Evolutionary conservation across 2,113 vertebrate species (phyloP).

Genomic region (Syrrhaptes paradoxus): DNA sequence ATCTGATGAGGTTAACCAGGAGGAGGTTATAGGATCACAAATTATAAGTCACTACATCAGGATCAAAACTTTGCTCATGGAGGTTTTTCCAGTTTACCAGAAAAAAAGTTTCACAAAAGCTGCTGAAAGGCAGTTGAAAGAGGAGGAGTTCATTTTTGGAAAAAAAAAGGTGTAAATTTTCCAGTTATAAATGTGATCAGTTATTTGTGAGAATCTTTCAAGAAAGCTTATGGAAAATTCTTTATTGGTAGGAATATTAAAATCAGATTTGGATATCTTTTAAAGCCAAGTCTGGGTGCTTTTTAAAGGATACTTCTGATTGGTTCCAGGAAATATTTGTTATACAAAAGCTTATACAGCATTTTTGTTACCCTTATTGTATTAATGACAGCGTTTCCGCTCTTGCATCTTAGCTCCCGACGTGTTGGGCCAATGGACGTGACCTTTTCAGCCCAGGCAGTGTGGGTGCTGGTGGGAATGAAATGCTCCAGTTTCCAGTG

Average conservation of each 20-base stretch:
- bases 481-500: background rate
- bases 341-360: background rate
- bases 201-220: background rate
- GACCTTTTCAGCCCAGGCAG: background rate
- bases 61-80: background rate
- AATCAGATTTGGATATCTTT: background rate
- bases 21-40: background rate
- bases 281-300: background rate
- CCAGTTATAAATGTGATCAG: background rate
- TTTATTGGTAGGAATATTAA: background rate
- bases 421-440: background rate
- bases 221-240: background rate
- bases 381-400: background rate
- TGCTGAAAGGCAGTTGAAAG: background rate
- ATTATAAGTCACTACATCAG: background rate
- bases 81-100: background rate
- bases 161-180: background rate
- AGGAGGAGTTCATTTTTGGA: background rate
- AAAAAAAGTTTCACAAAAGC: background rate
- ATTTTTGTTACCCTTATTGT: background rate
- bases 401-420: background rate
- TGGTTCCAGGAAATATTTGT: background rate
- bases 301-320: background rate
- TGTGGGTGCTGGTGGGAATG: background rate
- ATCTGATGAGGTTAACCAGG: background rate